phyloP scores from a whole-genome alignment of 2,113 vertebrate species.

The Phalacrocorax pelagicus region DNA sequence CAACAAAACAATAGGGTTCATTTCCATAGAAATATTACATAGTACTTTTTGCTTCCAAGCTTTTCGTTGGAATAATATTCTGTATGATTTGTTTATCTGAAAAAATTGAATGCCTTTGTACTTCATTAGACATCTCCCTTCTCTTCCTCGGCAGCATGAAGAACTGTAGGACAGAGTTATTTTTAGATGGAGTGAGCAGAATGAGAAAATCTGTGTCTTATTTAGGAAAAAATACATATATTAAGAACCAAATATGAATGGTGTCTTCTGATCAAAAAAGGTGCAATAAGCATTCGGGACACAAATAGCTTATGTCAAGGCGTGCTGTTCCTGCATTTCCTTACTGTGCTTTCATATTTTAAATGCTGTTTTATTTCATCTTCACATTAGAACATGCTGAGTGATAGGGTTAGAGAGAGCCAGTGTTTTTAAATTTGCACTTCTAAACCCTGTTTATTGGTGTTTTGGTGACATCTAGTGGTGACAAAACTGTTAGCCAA shows the following conservation, averaged over 20 bases:
- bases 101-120: not conserved
- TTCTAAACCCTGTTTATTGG: constrained; percentile 23
- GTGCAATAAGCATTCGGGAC: not conserved
- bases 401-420: constrained; percentile 57
- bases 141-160: not conserved
- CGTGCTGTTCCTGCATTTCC: constrained; percentile 53
- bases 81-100: not conserved
- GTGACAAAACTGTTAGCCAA: not conserved
- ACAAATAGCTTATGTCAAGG: constrained; percentile 29
- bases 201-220: not conserved
- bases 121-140: not conserved
- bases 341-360: constrained; percentile 63
- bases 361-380: constrained; percentile 58
- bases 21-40: not conserved
- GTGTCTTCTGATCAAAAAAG: constrained; percentile 7
- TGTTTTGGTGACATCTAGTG: constrained; percentile 80
- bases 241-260: constrained; percentile 49
- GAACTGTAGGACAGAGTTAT: not conserved
- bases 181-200: not conserved
- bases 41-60: not conserved
- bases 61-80: not conserved
- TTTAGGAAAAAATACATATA: not conserved
- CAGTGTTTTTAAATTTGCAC: not conserved
- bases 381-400: constrained; percentile 54
- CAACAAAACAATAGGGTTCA: not conserved